Evolutionary conservation across 2,113 vertebrate genomes (phyloP).

Genomic region (Rhinoderma darwinii): DNA sequence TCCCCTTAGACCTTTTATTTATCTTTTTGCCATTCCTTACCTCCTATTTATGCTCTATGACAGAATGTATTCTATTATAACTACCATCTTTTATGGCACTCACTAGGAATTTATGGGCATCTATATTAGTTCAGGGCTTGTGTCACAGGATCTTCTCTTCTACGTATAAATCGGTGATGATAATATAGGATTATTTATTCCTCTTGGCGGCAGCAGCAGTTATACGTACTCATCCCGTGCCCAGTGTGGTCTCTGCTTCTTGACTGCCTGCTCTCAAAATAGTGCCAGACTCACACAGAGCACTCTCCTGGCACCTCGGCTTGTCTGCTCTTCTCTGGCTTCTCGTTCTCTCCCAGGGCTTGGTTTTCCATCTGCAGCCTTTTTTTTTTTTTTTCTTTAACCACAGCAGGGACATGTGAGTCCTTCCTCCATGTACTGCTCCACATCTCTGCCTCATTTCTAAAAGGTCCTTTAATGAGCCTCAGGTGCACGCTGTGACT

Average conservation of each 20-base stretch:
- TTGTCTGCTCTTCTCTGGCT: slow-evolving; percentile 51
- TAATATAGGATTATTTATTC: neutral
- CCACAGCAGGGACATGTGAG: slow-evolving; percentile 45
- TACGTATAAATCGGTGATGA: neutral
- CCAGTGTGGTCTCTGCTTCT: slow-evolving; percentile 23
- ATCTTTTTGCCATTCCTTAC: neutral
- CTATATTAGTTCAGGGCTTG: neutral
- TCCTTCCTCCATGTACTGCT: neutral
- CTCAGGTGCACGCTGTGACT: slow-evolving; percentile 50
- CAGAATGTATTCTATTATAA: neutral
- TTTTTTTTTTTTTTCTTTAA: slow-evolving; percentile 33
- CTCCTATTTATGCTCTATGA: neutral
- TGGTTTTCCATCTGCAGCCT: slow-evolving; percentile 56
- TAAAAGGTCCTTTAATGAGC: slow-evolving; percentile 56
- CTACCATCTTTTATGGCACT: neutral
- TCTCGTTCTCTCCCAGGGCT: slow-evolving; percentile 47
- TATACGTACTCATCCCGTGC: neutral
- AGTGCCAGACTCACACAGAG: slow-evolving; percentile 52
- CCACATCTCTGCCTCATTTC: slow-evolving; percentile 18
- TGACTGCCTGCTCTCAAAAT: slow-evolving; percentile 31
- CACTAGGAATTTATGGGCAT: neutral
- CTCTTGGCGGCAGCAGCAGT: neutral
- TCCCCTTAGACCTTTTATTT: neutral
- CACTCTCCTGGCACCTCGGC: slow-evolving; percentile 49
- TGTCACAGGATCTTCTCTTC: neutral